Percentiles rank a stretch among this genome's conserved stretches.
Evolutionary conservation across 2,113 vertebrate species (phyloP).

Genomic region (Lates calcarifer): DNA sequence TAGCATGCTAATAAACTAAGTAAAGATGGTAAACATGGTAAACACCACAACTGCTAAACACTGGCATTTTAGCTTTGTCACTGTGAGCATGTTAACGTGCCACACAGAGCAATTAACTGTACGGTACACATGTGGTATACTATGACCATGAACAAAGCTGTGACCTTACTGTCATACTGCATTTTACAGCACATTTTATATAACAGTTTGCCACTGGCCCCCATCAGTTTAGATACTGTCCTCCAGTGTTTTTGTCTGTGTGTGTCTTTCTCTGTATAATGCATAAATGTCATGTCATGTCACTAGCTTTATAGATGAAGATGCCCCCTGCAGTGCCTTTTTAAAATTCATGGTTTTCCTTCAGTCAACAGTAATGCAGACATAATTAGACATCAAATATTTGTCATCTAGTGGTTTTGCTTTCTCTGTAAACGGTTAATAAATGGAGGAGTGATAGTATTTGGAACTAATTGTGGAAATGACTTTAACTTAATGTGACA

Average conservation of each 20-base stretch:
- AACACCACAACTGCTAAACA: neutral
- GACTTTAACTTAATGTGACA: conserved; percentile 13
- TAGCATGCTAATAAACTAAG: neutral
- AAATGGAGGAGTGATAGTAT: conserved; percentile 3
- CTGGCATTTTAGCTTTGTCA: neutral
- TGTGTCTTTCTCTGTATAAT: conserved; percentile 21
- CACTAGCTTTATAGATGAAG: neutral
- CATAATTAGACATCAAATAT: conserved; percentile 44
- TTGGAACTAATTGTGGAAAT: conserved; percentile 24
- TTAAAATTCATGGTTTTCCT: conserved; percentile 48
- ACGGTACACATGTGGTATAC: neutral
- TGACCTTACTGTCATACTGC: neutral
- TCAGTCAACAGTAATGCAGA: conserved; percentile 17
- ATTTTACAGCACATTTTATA: neutral
- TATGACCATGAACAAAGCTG: neutral
- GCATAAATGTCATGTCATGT: conserved; percentile 12
- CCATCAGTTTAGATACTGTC: conserved; percentile 28
- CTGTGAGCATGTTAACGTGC: neutral
- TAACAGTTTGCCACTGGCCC: conserved; percentile 3
- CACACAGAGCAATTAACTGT: neutral
- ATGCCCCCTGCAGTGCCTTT: conserved; percentile 18
- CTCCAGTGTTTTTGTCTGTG: conserved; percentile 21
- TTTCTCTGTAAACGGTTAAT: conserved; percentile 15
- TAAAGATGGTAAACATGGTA: neutral
- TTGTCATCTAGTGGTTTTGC: conserved; percentile 3